phyloP scores from a whole-genome alignment of 1,140 invertebrate species.

The Ptiloglossa arizonensis region DNA sequence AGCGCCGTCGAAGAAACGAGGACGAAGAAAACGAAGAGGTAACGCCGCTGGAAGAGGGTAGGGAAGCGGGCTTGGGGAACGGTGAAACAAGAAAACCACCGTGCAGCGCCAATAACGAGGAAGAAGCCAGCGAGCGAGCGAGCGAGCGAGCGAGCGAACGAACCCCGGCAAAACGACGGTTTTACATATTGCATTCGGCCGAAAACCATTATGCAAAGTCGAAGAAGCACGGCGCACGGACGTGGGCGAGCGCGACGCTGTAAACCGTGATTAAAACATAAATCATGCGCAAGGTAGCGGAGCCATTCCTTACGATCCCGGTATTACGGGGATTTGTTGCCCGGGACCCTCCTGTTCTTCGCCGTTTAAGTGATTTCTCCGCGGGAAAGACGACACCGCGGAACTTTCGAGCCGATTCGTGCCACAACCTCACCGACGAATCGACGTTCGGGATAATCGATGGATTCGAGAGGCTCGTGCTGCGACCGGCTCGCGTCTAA shows the following conservation, averaged over 20 bases:
- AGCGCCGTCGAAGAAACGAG: background rate
- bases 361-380: conserved; percentile 53
- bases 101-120: conserved; percentile 24
- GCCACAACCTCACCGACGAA: background rate
- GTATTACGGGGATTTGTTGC: conserved; percentile 41
- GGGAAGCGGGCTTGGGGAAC: no score
- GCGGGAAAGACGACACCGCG: background rate
- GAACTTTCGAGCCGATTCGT: background rate
- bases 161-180: background rate
- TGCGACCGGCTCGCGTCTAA: no score
- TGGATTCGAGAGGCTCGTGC: background rate
- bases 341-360: conserved; percentile 18
- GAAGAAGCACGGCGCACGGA: conserved; percentile 32
- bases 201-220: conserved; percentile 66
- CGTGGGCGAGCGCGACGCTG: conserved; percentile 59
- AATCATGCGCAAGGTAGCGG: conserved; percentile 64
- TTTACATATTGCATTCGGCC: conserved; percentile 46
- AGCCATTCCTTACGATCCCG: conserved; percentile 17
- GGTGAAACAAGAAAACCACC: conserved; percentile 3
- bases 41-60: background rate
- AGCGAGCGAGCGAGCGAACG: background rate
- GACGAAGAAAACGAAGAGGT: conserved; percentile 3
- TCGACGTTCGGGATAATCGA: background rate
- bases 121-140: background rate
- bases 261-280: conserved; percentile 70